These are phyloP conservation scores for Pammene aurita DNA, from an alignment of 2,888 invertebrate species.

Conservation along the genomic window DNA sequence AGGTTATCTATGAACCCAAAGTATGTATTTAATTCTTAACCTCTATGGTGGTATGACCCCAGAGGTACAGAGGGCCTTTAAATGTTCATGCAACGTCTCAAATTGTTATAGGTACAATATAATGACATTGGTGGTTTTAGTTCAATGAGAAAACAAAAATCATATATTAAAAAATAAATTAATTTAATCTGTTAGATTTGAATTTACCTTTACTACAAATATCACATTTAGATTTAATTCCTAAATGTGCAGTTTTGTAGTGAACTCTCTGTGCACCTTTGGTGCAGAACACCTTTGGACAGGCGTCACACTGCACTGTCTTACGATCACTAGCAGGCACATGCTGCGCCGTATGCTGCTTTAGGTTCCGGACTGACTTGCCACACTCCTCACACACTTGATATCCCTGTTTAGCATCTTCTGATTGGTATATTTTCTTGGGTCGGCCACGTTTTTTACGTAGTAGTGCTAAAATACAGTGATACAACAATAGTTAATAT, in stretches of 20 bases:
- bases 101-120: too few species aligned
- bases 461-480: not conserved
- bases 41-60: too few species aligned
- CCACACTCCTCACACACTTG: conserved; percentile 73
- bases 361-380: conserved; percentile 60
- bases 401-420: not conserved
- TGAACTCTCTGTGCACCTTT: conserved; percentile 62
- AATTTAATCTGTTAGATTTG: too few species aligned
- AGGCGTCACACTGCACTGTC: conserved; percentile 58
- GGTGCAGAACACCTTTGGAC: conserved; percentile 62
- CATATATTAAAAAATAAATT: too few species aligned
- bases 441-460: conserved; percentile 1
- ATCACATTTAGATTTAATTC: conserved; percentile 63
- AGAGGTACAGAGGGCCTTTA: too few species aligned
- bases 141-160: too few species aligned
- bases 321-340: conserved; percentile 51
- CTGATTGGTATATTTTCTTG: not conserved
- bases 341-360: conserved; percentile 58
- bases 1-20: too few species aligned
- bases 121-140: too few species aligned
- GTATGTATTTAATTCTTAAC: too few species aligned
- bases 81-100: too few species aligned
- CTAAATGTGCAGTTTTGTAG: conserved; percentile 65
- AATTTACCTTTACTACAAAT: conserved; percentile 54
- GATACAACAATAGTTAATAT: not conserved